These are phyloP conservation scores for Lordiphosa fenestrarum DNA, from an alignment of 2,888 invertebrate genomes.

Conservation along the genomic window DNA sequence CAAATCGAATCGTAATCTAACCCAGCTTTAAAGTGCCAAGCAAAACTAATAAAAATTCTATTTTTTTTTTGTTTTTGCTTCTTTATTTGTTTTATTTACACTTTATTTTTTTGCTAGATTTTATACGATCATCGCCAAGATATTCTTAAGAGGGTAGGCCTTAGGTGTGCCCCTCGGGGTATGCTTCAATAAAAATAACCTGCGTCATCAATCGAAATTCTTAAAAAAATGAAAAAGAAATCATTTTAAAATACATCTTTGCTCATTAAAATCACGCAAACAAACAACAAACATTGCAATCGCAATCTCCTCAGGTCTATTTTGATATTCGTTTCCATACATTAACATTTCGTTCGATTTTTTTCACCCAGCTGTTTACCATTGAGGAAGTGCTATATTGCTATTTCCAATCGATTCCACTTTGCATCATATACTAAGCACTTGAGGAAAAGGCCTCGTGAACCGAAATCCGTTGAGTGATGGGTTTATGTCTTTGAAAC, in stretches of 20 bases:
- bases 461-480: slow-evolving; percentile 43
- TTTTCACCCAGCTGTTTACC: slow-evolving; percentile 54
- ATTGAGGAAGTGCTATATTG: slow-evolving; percentile 63
- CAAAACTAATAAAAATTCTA: slow-evolving; percentile 47
- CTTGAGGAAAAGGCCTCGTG: slow-evolving; percentile 16
- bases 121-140: slow-evolving; percentile 76
- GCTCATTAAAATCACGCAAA: slow-evolving; percentile 42
- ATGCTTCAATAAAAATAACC: slow-evolving; percentile 22
- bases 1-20: slow-evolving; percentile 19
- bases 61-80: slow-evolving; percentile 32
- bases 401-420: slow-evolving; percentile 36
- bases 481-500: slow-evolving; percentile 48
- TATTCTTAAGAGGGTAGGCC: slow-evolving; percentile 77
- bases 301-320: slow-evolving; percentile 31
- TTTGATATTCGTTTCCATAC: slow-evolving; percentile 42
- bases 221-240: slow-evolving; percentile 39
- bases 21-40: slow-evolving; percentile 21
- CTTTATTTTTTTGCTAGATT: slow-evolving; percentile 59
- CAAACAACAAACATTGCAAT: slow-evolving; percentile 11
- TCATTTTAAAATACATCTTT: slow-evolving; percentile 21
- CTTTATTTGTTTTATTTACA: slow-evolving; percentile 21
- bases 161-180: slow-evolving; percentile 53
- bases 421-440: slow-evolving; percentile 29
- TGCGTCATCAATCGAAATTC: slow-evolving; percentile 51
- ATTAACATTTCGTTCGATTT: slow-evolving; percentile 35